Conservation (phyloP, 2,113 vertebrate species). For the Dicaeum eximium region DNA sequence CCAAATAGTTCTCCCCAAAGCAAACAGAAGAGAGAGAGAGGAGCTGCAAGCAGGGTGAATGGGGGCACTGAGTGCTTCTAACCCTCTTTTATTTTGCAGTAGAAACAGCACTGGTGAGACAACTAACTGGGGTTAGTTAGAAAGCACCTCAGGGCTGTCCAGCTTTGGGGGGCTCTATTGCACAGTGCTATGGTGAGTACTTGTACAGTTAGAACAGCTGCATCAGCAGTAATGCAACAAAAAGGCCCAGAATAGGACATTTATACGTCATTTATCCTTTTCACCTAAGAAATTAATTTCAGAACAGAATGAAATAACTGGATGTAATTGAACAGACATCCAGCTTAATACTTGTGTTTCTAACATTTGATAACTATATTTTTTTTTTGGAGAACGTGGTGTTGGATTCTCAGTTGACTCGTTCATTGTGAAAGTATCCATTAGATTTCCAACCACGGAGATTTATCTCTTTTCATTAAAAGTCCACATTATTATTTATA, state of each 20-base stretch:
- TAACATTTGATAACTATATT: not conserved
- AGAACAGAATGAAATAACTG: not conserved
- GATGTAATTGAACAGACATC: not conserved
- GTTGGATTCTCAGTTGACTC: not conserved
- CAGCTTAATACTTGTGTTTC: not conserved
- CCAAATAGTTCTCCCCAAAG: not conserved
- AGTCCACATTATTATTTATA: constrained; percentile 7
- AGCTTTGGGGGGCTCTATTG: not conserved
- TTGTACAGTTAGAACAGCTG: not conserved
- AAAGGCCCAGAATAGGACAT: not conserved
- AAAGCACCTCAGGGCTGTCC: not conserved
- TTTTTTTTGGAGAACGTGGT: not conserved
- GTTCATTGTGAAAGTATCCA: constrained; percentile 4
- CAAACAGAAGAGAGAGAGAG: not conserved
- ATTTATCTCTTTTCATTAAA: constrained; percentile 45
- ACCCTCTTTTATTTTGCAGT: not conserved
- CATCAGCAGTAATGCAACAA: not conserved
- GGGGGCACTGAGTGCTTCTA: not conserved
- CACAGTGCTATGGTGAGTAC: not conserved
- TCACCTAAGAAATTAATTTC: not conserved
- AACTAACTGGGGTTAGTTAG: not conserved
- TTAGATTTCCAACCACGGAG: not conserved
- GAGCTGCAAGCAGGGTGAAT: not conserved
- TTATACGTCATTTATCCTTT: not conserved
- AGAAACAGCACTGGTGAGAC: not conserved